Base-by-base conservation (phyloP, 2,888 invertebrate genomes). In the Steinernema carpocapsae region DNA sequence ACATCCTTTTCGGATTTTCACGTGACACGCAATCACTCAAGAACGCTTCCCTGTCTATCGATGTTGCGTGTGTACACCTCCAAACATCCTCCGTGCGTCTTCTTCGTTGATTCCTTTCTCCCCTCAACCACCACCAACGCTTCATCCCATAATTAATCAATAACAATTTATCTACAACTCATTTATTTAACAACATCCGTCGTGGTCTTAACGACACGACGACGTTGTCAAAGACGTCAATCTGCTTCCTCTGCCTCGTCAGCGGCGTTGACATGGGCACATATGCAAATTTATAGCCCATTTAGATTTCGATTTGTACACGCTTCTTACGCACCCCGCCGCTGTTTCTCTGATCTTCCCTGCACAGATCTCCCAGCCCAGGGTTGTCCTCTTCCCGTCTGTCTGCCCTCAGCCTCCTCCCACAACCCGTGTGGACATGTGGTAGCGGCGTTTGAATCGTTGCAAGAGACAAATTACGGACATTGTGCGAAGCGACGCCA, bases 401-500 rank as follows among this genome's bases (percentile, higher is more conserved):
- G 37, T 37, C 37, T 37, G 37, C 37, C 37, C 37, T 37, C 37
- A 3, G 10, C 37, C 37, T 37, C 37, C 37, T 37, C 37, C 37
- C 37, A 37, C 37, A 37, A 37, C 37, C 29, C 29, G 64, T 26
- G n/a, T 4, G 64, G 64, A 64, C 64, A 64, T 32, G 29, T 64
- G 64, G 64, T 29, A 14, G 64, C n/a, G 32, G 64, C 24, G 52
- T 37, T 37, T 37, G 37, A 37, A 37, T 52, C 52, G 52, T 52
- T 52, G 52, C 24, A 22, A 24, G 52, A 52, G 52, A 52, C 64
- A 64, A 64, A 64, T 64, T 64, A 29, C 64, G 64, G 64, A 29
- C 64, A 64, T 64, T 64, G 64, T 64, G 64, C 64, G 32, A 14
- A 64, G 64, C 64, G 32, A 26, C 64, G 64, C 64, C 48, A 14